Percentiles rank a stretch among this genome's conserved stretches.
Evolutionary conservation across 2,888 invertebrate genomes (phyloP).

Genomic region (Antitype chi): DNA sequence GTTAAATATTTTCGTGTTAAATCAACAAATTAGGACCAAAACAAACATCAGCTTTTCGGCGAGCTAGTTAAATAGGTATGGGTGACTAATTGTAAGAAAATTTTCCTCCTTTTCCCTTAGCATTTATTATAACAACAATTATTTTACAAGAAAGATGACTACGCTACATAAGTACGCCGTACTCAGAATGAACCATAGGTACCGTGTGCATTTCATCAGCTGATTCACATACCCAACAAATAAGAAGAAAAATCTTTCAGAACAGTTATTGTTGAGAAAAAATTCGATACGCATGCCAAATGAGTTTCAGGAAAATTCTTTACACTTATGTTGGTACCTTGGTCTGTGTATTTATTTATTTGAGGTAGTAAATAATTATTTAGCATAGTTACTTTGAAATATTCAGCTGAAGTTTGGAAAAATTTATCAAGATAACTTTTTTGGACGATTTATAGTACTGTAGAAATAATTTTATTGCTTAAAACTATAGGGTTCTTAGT

Average conservation of each 20-base stretch:
- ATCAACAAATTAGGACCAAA: too few species aligned
- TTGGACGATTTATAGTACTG: slow-evolving; percentile 10
- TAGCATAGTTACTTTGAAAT: slow-evolving; percentile 7
- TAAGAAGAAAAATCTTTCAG: slow-evolving; percentile 32
- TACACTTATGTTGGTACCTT: neutral
- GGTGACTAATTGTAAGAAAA: slow-evolving; percentile 24
- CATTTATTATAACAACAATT: slow-evolving; percentile 13
- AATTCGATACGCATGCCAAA: slow-evolving; percentile 47
- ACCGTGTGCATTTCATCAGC: slow-evolving; percentile 22
- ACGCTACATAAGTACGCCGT: slow-evolving; percentile 1
- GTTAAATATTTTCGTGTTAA: too few species aligned
- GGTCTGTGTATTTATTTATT: slow-evolving; percentile 19
- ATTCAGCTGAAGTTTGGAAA: neutral
- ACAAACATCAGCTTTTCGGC: too few species aligned
- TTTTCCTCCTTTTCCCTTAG: slow-evolving; percentile 27
- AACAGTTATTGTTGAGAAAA: slow-evolving; percentile 38
- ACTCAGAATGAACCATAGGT: slow-evolving; percentile 18
- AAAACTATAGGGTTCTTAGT: neutral
- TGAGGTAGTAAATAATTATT: slow-evolving; percentile 35
- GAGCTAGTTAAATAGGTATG: neutral
- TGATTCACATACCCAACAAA: slow-evolving; percentile 37
- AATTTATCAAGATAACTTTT: neutral
- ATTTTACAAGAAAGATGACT: slow-evolving; percentile 40
- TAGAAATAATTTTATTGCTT: neutral
- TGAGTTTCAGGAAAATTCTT: slow-evolving; percentile 35